These are phyloP conservation scores for Cheirogaleus medius DNA, from an alignment of 2,113 vertebrate species.

Conservation along the genomic window DNA sequence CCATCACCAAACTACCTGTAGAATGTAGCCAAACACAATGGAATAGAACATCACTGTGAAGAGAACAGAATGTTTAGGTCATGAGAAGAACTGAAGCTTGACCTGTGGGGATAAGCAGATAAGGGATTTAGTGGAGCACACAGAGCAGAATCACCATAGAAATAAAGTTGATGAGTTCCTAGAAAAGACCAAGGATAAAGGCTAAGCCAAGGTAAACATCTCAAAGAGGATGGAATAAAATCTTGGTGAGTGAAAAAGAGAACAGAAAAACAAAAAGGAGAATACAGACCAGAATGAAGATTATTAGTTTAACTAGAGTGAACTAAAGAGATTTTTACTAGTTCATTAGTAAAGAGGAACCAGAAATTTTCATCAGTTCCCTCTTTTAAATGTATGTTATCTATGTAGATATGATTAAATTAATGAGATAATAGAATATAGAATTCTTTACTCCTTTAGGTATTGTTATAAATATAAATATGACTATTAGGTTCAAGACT, in stretches of 20 bases:
- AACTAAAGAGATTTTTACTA: not conserved
- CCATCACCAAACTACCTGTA: not conserved
- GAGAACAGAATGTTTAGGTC: slow-evolving; percentile 16
- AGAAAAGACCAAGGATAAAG: not conserved
- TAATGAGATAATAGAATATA: not conserved
- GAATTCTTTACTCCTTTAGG: not conserved
- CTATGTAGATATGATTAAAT: not conserved
- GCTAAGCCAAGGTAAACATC: not conserved
- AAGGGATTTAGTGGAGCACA: not conserved
- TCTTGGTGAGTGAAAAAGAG: not conserved
- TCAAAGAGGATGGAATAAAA: not conserved
- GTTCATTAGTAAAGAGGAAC: not conserved
- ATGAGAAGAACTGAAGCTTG: not conserved
- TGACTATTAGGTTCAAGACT: not conserved
- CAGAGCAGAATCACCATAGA: not conserved
- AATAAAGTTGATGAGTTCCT: not conserved
- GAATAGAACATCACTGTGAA: slow-evolving; percentile 8
- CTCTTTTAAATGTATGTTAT: not conserved
- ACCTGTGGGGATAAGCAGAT: not conserved
- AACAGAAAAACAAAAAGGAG: not conserved
- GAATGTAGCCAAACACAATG: slow-evolving; percentile 38
- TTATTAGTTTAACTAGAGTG: not conserved
- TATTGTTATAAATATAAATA: not conserved
- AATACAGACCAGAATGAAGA: not conserved
- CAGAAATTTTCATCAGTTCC: not conserved